Evolutionary conservation across 2,797 vertebrate species (phyloP), one percentile per base, ranked within the genome.

Genomic region (Heterohyrax brucei): DNA sequence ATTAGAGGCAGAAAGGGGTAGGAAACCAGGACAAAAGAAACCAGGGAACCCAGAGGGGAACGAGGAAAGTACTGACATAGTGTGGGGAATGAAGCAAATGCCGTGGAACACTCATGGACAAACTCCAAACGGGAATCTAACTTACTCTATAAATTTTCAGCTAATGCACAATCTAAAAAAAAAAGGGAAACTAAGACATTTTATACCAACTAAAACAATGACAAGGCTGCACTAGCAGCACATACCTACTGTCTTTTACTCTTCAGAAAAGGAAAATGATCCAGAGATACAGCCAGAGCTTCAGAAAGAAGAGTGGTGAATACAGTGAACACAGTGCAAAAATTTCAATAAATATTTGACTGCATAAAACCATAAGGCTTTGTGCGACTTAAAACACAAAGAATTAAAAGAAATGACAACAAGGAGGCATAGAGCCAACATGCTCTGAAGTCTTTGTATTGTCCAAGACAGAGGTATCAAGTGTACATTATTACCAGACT

Each of bases 341-440:
- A 82, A 64, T 56, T 33, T 28, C 56, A 64, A 70, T 19, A 75
- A 66, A 70, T 81, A 50, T 78, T 70, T 72, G 39, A 48, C 46
- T 78, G 73, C 9, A 39, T 78, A 70, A 86, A 92, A 76, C 66
- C 48, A 78, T 4, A 18, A 44, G 39, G 33, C 56, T 30, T 26
- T 85, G 26, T 50, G 73, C 85, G 53, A 82, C 22, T 50, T 80
- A 88, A 80, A 87, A 80, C 24, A 79, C 39, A 88, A 81, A 39
- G 2, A 22, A 93, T 73, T 39, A 88, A 87, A 70, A 87, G 68
- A 81, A 84, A 81, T 30, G 39, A 78, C 26, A 48, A 56, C 7
- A 56, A 62, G 22, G 13, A 6, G 5, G 9, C 28, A 82, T 82
- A 66, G 16, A 30, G 46, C 80, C 76, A 53, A 80, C 26, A 4